phyloP scores from a whole-genome alignment of 1,140 invertebrate species.

The Leptinotarsa undecemlineata region DNA sequence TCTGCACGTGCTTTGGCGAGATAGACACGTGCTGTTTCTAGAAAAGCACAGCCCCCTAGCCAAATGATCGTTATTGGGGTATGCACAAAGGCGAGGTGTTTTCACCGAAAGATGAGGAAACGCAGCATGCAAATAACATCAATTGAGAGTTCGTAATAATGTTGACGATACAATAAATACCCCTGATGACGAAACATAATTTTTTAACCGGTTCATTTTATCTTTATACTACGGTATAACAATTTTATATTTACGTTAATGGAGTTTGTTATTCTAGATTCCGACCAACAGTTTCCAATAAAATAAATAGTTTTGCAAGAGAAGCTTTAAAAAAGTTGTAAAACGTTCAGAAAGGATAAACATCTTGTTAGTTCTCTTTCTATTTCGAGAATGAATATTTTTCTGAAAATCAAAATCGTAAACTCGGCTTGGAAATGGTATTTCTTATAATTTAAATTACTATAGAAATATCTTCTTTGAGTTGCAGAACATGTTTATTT shows the following conservation, averaged over 20 bases:
- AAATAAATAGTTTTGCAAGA: background rate
- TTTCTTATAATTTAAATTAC: too few species aligned
- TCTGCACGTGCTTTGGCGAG: background rate
- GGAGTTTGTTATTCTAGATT: background rate
- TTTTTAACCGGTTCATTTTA: background rate
- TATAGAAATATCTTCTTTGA: too few species aligned
- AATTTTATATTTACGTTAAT: background rate
- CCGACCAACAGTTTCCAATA: background rate
- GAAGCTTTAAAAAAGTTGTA: background rate
- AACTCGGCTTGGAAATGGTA: too few species aligned
- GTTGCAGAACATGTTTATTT: too few species aligned
- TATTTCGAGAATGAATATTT: background rate
- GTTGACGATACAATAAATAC: too few species aligned
- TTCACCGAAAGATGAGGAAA: too few species aligned
- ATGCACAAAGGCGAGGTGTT: too few species aligned
- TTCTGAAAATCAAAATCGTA: background rate
- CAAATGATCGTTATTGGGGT: too few species aligned
- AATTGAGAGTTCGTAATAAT: too few species aligned
- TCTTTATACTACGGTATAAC: background rate
- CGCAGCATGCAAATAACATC: too few species aligned
- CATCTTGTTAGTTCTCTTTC: constrained; percentile 2
- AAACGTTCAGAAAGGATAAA: background rate
- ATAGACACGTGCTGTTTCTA: background rate
- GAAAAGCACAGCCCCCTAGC: background rate
- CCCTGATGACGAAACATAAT: background rate